These are phyloP conservation scores for Drosophila tsacasi DNA, from an alignment of 1,140 invertebrate species.

Conservation along the genomic window DNA sequence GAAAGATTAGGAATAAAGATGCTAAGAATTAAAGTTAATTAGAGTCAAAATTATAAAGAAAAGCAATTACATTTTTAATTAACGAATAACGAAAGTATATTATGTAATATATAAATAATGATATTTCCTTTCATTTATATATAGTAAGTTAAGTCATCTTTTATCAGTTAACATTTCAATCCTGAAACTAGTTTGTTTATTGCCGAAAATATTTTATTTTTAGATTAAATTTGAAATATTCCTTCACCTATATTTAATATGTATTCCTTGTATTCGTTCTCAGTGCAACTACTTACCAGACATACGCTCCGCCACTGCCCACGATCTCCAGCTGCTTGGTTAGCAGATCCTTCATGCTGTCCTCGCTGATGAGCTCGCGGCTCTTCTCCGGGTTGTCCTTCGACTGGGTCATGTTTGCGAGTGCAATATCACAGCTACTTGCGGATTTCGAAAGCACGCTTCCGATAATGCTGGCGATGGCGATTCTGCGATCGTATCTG, in stretches of 20 bases:
- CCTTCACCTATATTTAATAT: not conserved
- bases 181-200: not conserved
- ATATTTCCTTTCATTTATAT: too few species aligned
- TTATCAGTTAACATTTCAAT: not conserved
- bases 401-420: constrained; percentile 55
- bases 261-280: too few species aligned
- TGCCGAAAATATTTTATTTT: not conserved
- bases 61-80: not conserved
- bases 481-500: constrained; percentile 12
- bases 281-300: constrained; percentile 63
- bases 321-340: constrained; percentile 79
- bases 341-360: constrained; percentile 77
- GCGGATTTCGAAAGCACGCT: not conserved
- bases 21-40: too few species aligned
- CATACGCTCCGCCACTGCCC: constrained; percentile 76
- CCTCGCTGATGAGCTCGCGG: constrained; percentile 72
- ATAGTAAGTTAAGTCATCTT: too few species aligned
- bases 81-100: too few species aligned
- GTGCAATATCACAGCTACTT: constrained; percentile 49
- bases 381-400: constrained; percentile 72
- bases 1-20: not conserved
- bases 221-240: not conserved
- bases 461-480: not conserved
- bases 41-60: not conserved
- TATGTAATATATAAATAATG: too few species aligned